Evolutionary conservation across 2,888 invertebrate species (phyloP).

Genomic region (Deilephila porcellus): DNA sequence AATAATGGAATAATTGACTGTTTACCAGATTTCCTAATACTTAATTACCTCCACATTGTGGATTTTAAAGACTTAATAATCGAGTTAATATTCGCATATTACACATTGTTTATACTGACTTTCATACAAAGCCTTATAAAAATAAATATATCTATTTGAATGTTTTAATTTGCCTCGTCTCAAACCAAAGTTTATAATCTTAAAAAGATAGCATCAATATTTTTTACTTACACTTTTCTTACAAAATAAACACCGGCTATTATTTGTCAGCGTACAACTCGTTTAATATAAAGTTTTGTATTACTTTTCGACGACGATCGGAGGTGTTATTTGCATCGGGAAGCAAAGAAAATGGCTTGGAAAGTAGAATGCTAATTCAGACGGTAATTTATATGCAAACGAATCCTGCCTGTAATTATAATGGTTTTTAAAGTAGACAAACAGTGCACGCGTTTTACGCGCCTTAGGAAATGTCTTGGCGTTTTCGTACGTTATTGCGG

Average conservation of each 20-base stretch:
- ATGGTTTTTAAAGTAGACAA: conserved; percentile 60
- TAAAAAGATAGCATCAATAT: no score
- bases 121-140: no score
- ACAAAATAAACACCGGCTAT: neutral
- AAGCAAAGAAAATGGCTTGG: conserved; percentile 66
- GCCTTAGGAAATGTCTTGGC: neutral
- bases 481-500: neutral
- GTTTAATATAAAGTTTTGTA: conserved; percentile 56
- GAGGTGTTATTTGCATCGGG: conserved; percentile 70
- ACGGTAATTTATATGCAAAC: conserved; percentile 78
- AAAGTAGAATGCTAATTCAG: conserved; percentile 69
- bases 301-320: conserved; percentile 51
- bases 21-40: no score
- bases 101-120: no score
- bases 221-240: no score
- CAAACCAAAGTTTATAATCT: no score
- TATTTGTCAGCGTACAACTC: conserved; percentile 54
- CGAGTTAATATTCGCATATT: no score
- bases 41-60: no score
- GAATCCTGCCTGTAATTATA: conserved; percentile 72
- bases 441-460: conserved; percentile 35
- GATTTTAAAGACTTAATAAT: no score
- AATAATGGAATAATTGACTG: no score
- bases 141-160: no score
- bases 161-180: no score